phyloP scores from a whole-genome alignment of 1,140 invertebrate genomes.

The Aphis craccivora region DNA sequence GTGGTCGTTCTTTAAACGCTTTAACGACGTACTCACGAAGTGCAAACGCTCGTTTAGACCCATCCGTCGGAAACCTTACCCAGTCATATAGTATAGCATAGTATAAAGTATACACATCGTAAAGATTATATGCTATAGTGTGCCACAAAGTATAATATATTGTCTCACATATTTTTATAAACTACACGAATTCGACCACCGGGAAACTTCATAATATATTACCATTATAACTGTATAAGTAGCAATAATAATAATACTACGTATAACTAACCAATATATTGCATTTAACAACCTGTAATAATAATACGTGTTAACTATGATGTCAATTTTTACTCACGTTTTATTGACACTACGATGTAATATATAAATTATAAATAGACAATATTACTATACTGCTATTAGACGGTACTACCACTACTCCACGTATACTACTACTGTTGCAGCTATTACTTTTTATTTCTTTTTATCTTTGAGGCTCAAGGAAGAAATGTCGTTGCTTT shows the following conservation, averaged over 20 bases:
- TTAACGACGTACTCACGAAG: background rate
- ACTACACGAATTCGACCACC: background rate
- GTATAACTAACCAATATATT: background rate
- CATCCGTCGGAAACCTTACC: background rate
- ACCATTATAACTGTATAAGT: background rate
- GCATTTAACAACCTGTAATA: background rate
- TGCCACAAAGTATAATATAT: background rate
- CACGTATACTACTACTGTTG: background rate
- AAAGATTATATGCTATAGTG: background rate
- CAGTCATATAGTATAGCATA: background rate
- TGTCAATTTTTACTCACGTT: background rate
- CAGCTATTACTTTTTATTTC: fast-evolving
- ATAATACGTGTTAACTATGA: background rate
- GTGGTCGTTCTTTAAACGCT: background rate
- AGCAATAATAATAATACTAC: background rate
- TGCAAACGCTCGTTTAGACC: background rate
- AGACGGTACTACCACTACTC: background rate
- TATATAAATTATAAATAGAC: background rate
- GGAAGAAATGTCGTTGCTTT: background rate
- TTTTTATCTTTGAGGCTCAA: background rate
- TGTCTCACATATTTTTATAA: background rate
- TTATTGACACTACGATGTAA: background rate
- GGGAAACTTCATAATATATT: background rate
- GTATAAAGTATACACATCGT: background rate
- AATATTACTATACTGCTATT: background rate